Evolutionary conservation across 2,113 vertebrate species (phyloP), one percentile per base, ranked within the genome.

Genomic region (Catharus bicknelli): DNA sequence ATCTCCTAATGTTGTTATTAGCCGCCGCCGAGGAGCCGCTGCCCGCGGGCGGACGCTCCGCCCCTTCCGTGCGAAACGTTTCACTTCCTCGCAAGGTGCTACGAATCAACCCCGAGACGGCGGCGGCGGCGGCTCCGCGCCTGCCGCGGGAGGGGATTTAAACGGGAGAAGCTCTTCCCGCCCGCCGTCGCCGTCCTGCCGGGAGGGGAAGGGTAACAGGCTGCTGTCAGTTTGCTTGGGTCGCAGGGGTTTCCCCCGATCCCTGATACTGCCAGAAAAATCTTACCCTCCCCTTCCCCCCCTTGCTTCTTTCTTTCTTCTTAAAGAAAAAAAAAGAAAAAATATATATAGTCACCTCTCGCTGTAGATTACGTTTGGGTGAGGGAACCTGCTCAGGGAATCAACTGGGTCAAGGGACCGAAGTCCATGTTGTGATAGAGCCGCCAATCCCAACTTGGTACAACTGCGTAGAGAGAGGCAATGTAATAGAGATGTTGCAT

Each of bases 81-180:
- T 98, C 98, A 99, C 98, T 98, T 98, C 98, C 99, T 99, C 98
- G 98, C 98, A 98, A 99, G 99, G 99, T 99, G 98, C 97, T 99
- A 99, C 98, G 97, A 99, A 99, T 99, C 98, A 99, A 98, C 98
- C 98, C 98, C 97, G 98, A 98, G 98, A 98, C 97, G 97, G 78
- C 36, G 66, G 74, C 27, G 77, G 77, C 27, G 77, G 77, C 23
- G n/a, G 72, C 59, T 43, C n/a, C 30, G 16, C 75, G 75, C 36
- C 69, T 17, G 62, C 74, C 27, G 79, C 58, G 47, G n/a, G 66
- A 21, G 57, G 82, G 67, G 51, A 55, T 45, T 66, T 48, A 59
- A 42, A 69, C 23, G 23, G 75, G 19, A 7, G 6, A 26, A 26
- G 69, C 54, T 23, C 19, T 57, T 45, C 76, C 70, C 34, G 66